Evolutionary conservation across 2,888 invertebrate species (phyloP).

Genomic region (Nomada goodeniana): DNA sequence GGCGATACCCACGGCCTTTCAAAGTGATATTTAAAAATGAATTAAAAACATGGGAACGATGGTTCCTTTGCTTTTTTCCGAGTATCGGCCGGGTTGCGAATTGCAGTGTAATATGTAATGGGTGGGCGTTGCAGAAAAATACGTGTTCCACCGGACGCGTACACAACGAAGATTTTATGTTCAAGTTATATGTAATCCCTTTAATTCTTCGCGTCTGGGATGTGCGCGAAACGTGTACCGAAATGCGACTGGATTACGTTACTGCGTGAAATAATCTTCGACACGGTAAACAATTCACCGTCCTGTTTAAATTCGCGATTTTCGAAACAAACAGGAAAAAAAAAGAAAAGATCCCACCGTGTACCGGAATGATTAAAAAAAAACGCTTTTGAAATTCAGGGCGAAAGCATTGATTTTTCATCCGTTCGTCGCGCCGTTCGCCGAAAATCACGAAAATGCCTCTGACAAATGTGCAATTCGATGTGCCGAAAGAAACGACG

Average conservation of each 20-base stretch:
- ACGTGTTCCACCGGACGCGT: conserved; percentile 9
- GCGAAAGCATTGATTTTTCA: not conserved
- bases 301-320: conserved; percentile 19
- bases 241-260: conserved; percentile 34
- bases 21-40: too few relatives aligned
- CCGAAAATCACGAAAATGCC: too few relatives aligned
- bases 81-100: too few relatives aligned
- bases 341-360: not conserved
- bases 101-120: too few relatives aligned
- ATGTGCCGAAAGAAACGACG: too few relatives aligned
- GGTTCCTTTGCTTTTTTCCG: too few relatives aligned
- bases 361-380: not conserved
- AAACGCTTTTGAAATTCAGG: not conserved
- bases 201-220: conserved; percentile 26
- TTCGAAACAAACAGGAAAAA: not conserved
- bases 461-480: too few relatives aligned
- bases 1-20: too few relatives aligned
- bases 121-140: not conserved
- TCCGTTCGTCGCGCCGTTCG: not conserved
- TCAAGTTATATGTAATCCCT: conserved; percentile 58
- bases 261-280: conserved; percentile 36
- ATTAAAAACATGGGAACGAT: too few relatives aligned
- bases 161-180: conserved; percentile 23
- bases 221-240: conserved; percentile 11
- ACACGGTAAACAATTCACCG: conserved; percentile 33